phyloP scores from a whole-genome alignment of 2,888 invertebrate species.

The Oligia strigilis region DNA sequence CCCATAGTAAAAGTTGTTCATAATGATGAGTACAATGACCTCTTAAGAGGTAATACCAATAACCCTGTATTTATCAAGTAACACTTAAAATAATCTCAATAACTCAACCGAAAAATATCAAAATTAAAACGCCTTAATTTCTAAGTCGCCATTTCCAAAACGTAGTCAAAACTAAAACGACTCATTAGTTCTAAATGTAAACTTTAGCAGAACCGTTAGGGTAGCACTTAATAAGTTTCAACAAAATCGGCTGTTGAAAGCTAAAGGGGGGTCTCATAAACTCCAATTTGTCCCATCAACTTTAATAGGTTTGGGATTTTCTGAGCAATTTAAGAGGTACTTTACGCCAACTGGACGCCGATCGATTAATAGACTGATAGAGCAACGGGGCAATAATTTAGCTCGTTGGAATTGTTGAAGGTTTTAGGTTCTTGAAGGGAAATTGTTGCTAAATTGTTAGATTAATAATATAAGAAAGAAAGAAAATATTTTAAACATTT shows the following conservation, averaged over 20 bases:
- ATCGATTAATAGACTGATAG: slow-evolving; percentile 25
- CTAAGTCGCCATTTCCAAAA: not conserved
- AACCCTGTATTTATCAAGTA: not conserved
- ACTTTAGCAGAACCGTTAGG: slow-evolving; percentile 27
- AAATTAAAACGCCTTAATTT: not conserved
- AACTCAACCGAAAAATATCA: not conserved
- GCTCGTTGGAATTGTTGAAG: not conserved
- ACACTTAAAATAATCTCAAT: not conserved
- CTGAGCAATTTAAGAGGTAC: slow-evolving; percentile 45
- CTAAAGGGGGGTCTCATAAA: slow-evolving; percentile 40
- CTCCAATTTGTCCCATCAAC: slow-evolving; percentile 37
- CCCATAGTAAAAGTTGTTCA: too few relatives aligned
- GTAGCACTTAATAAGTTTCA: slow-evolving; percentile 42
- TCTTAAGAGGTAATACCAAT: too few relatives aligned
- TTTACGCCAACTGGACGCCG: slow-evolving; percentile 50
- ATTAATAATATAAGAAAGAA: too few relatives aligned
- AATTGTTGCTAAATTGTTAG: not conserved
- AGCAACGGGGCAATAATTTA: not conserved
- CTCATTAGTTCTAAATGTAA: not conserved
- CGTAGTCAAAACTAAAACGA: slow-evolving; percentile 1
- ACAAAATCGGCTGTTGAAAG: slow-evolving; percentile 37
- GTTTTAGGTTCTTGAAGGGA: not conserved
- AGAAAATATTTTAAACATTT: too few relatives aligned
- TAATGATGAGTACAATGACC: too few relatives aligned
- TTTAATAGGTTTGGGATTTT: slow-evolving; percentile 46